phyloP scores from a whole-genome alignment of 2,797 vertebrate genomes.

The Graptemys geographica region DNA sequence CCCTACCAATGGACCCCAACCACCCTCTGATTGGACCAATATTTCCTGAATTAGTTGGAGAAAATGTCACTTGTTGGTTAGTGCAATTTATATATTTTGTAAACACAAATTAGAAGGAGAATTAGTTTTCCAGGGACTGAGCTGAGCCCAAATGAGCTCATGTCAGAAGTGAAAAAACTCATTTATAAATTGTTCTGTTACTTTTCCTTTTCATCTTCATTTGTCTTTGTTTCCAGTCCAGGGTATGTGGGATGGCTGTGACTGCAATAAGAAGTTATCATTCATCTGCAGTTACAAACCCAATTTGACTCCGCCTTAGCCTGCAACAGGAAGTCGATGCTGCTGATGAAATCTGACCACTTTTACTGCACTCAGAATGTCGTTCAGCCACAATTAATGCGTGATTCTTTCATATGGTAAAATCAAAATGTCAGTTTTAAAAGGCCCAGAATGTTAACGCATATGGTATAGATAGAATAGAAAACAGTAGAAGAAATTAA shows the following conservation, averaged over 20 bases:
- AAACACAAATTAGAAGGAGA: slow-evolving; percentile 40
- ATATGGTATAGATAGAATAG: not conserved
- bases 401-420: not conserved
- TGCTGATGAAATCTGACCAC: slow-evolving; percentile 10
- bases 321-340: not conserved
- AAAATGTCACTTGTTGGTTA: slow-evolving; percentile 6
- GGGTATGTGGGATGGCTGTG: not conserved
- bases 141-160: slow-evolving; percentile 26
- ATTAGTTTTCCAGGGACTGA: slow-evolving; percentile 29
- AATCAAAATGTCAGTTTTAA: not conserved
- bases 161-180: not conserved
- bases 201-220: not conserved
- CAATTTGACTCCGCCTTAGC: not conserved
- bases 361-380: not conserved
- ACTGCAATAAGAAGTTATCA: not conserved
- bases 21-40: not conserved
- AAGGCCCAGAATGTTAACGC: not conserved
- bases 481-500: not conserved
- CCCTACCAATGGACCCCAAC: slow-evolving; percentile 7
- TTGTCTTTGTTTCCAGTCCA: slow-evolving; percentile 13
- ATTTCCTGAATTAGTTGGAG: slow-evolving; percentile 23
- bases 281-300: slow-evolving; percentile 23
- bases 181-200: not conserved
- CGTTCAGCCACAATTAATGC: not conserved
- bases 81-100: slow-evolving; percentile 30